Base-by-base conservation (phyloP, 1,140 invertebrate genomes). In the Drosophila quadrilineata region DNA sequence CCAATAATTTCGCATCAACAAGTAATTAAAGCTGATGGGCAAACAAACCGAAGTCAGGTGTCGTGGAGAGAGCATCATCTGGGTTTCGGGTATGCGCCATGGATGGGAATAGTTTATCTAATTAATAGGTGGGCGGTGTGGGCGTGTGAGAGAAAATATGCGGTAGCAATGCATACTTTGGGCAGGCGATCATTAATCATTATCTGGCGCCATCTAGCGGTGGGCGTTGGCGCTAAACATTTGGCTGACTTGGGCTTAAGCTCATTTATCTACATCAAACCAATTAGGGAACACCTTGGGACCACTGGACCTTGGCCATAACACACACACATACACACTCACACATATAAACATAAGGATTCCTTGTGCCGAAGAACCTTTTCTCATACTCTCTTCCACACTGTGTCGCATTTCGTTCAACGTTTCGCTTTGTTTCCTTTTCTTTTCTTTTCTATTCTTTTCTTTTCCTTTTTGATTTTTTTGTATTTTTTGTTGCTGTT, bases 231-330 rank as follows among this genome's bases (percentile, higher is more conserved):
- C 4, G 48, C 10, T 28, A 24, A 48, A 6, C 31, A 24, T 36
- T 26, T 46, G 45, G 8, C 45, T 26, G 40, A 22, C 57, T 71
- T 54, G 41, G 57, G 56, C 41, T 68, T 53, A n/a, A 63, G 68
- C 66, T 80, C 80, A 85, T 86, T 85, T 85, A 85, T 85, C 79
- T 85, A 69, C 66, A 85, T 85, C 80, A 74, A 79, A 85, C 79
- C 79, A 85, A 85, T 85, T 85, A 85, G 79, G 40, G 43, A 76
- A 53, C 62, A 85, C 74, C 77, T 85, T 74, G 77, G 71, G 62
- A 52, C 52, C 46, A 19, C 40, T 54, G 58, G 54, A 36, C 36
- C 22, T 57, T 50, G 28, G 45, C 16, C 62, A 50, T 12, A 26
- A 36, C 28, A 29, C 28, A 17, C 35, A 38, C 36, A 19, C 17